phyloP scores from a whole-genome alignment of 2,113 vertebrate species.

The Sciurus niger region DNA sequence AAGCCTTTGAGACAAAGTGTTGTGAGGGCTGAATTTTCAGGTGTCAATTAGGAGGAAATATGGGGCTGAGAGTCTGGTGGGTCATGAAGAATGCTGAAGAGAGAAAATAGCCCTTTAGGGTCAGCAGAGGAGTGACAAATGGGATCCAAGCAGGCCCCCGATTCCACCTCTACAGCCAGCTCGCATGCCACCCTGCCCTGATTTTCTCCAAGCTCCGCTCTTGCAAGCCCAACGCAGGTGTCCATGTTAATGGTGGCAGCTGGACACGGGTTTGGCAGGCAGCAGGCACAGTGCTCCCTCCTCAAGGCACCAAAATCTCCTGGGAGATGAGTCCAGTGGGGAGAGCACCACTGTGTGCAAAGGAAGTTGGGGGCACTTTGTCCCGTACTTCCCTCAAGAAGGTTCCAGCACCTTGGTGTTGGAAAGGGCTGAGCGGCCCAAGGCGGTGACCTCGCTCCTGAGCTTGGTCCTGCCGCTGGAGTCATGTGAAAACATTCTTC shows the following conservation, averaged over 20 bases:
- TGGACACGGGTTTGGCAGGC: neutral
- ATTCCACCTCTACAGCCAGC: neutral
- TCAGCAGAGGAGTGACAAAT: neutral
- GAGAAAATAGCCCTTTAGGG: neutral
- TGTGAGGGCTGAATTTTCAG: neutral
- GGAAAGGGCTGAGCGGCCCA: neutral
- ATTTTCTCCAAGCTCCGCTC: neutral
- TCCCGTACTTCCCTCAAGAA: fast-evolving
- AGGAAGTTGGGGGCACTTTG: too few relatives aligned
- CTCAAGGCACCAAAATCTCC: neutral
- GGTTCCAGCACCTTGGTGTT: neutral
- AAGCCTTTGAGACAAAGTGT: neutral
- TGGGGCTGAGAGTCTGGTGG: neutral
- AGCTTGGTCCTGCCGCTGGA: neutral
- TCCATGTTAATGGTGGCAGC: neutral
- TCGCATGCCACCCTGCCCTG: neutral
- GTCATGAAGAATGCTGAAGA: neutral
- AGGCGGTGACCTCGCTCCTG: neutral
- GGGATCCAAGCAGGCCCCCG: too few relatives aligned
- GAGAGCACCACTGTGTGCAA: neutral
- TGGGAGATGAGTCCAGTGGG: too few relatives aligned
- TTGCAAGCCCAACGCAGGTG: neutral
- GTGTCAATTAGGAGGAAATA: neutral
- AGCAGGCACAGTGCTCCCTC: neutral
- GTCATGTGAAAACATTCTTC: too few relatives aligned